Evolutionary conservation across 2,888 invertebrate genomes (phyloP), one percentile per base, ranked within the genome.

Genomic region (Pollenia griseotomentosa): DNA sequence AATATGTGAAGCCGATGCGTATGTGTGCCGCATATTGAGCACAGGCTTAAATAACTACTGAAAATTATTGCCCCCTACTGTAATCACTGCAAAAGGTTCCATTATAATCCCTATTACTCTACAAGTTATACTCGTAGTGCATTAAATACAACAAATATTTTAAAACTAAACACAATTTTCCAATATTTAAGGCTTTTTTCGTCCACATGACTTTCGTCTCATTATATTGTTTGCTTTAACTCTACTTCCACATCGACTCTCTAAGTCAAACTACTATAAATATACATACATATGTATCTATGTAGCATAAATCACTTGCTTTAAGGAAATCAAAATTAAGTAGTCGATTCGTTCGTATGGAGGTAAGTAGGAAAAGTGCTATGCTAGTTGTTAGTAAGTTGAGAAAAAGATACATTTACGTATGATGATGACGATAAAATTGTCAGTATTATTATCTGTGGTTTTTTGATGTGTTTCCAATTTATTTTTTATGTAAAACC

Each of bases 261-360:
- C 40, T 12, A 65, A 19, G 42, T 33, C 55, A 46, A 66, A 19
- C 51, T 51, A 59, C 51, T 23, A 11, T 74, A 19, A 9, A 19
- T 66, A 33, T 12, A 23, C n/a, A 42, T 33, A 71, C 12, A 65
- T 33, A 33, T 33, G 53, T 75, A 71, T 77, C 55, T 81, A 75
- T 85, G 74, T 84, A 81, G 81, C 59, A 84, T 84, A 87, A 84
- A 87, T 87, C 87, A 87, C 87, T 87, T 87, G 87, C 73, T 84
- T 87, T 81, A 84, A 84, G 87, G 87, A 84, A 84, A 87, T 87
- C 77, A 79, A 79, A 86, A 59, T 86, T 57, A 51, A 73, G 65
- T 53, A 82, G 74, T 61, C 63, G n/a, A 12, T 33, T 33, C 4
- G 33, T 33, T 12, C n/a, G 55, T 65, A 73, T 73, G 12, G 55